Conservation (phyloP, 2,113 vertebrate genomes). For the Chamaea fasciata region DNA sequence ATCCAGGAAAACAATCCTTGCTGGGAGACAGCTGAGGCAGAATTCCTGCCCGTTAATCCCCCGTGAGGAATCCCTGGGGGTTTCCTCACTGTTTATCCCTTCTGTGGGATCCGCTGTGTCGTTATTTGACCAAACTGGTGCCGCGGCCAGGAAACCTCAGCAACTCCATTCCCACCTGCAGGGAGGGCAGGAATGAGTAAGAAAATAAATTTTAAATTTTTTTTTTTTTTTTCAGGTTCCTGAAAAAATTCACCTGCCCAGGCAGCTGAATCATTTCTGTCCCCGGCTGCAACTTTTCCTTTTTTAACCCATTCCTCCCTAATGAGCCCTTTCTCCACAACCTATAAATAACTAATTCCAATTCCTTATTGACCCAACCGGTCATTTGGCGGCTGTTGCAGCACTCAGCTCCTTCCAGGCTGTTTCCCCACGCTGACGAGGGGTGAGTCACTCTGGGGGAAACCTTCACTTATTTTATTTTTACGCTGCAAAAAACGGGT, state of each 20-base stretch:
- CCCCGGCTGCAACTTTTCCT: neutral
- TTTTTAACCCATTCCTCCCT: neutral
- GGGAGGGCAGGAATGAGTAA: neutral
- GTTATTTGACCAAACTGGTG: too few species aligned
- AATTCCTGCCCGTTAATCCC: neutral
- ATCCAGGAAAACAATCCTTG: neutral
- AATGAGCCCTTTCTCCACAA: neutral
- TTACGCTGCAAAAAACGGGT: neutral
- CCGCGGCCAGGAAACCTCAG: accelerated
- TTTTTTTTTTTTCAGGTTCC: neutral
- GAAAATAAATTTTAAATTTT: neutral
- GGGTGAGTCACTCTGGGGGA: neutral
- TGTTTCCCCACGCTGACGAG: neutral
- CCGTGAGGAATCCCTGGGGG: neutral
- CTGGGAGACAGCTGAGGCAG: neutral
- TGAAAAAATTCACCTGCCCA: too few species aligned
- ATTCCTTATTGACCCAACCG: neutral
- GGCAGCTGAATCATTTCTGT: neutral
- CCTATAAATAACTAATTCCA: neutral
- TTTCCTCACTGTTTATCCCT: neutral
- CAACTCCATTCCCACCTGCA: neutral
- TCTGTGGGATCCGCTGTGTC: accelerated
- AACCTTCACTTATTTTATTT: neutral
- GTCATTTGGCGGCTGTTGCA: neutral
- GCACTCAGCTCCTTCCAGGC: neutral